phyloP scores from a whole-genome alignment of 2,888 invertebrate genomes.

The Ophion slaviceki region DNA sequence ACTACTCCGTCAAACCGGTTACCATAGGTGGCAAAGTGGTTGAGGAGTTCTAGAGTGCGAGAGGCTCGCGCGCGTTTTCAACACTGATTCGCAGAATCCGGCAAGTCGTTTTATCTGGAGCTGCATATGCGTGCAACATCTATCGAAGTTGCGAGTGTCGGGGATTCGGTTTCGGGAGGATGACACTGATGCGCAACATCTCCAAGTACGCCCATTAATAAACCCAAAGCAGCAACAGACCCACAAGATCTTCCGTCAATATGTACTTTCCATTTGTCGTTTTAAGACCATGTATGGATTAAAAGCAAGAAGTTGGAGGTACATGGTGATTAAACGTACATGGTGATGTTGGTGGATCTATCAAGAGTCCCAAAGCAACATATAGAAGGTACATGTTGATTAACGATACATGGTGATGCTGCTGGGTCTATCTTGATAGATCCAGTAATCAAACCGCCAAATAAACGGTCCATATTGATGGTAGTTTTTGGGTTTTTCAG shows the following conservation, averaged over 20 bases:
- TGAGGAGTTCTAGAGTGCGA: slow-evolving; percentile 35
- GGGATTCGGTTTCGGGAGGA: background rate
- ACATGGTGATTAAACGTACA: too few relatives aligned
- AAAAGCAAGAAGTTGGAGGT: too few relatives aligned
- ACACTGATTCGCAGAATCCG: slow-evolving; percentile 21
- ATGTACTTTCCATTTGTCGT: too few relatives aligned
- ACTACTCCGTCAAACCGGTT: slow-evolving; percentile 37
- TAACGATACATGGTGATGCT: too few relatives aligned
- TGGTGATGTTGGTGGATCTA: too few relatives aligned
- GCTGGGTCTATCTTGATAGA: too few relatives aligned
- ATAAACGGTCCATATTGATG: background rate
- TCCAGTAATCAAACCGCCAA: background rate
- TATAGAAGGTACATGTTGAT: too few relatives aligned
- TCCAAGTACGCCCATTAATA: background rate
- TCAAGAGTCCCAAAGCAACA: too few relatives aligned
- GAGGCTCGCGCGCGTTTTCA: slow-evolving; percentile 10
- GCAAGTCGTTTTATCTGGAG: background rate
- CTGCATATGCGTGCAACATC: background rate
- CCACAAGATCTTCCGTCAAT: background rate
- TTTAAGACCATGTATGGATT: too few relatives aligned
- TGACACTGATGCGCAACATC: background rate
- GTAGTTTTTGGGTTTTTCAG: too few relatives aligned
- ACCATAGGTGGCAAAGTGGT: slow-evolving; percentile 32
- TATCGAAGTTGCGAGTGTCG: background rate
- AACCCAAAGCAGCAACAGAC: background rate